These are phyloP conservation scores for Elephantulus edwardii DNA, from an alignment of 2,113 vertebrate species.

Conservation along the genomic window DNA sequence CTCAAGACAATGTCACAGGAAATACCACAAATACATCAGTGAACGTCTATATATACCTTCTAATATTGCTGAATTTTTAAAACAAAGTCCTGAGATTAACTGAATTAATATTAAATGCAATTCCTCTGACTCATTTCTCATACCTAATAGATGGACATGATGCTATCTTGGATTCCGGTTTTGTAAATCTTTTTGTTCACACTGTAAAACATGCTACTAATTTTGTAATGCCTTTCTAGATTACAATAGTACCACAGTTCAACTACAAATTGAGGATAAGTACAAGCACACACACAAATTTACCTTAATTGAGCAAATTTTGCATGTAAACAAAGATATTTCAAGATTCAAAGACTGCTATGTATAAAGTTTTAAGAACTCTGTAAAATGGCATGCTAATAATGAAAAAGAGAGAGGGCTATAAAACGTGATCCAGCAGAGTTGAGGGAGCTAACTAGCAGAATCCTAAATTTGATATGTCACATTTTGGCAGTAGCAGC, in stretches of 20 bases:
- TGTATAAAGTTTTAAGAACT: neutral
- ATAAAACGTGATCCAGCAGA: slow-evolving; percentile 38
- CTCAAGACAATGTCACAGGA: neutral
- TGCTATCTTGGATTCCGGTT: neutral
- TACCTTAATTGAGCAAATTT: neutral
- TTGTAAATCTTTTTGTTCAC: neutral
- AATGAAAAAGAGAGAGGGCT: neutral
- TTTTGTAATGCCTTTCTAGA: neutral
- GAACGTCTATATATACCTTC: neutral
- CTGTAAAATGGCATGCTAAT: slow-evolving; percentile 67
- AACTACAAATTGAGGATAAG: slow-evolving; percentile 41
- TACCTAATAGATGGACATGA: neutral
- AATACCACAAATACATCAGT: neutral
- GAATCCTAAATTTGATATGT: slow-evolving; percentile 67
- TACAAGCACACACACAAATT: neutral
- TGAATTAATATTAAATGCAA: neutral
- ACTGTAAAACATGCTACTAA: neutral
- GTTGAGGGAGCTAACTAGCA: slow-evolving; percentile 54
- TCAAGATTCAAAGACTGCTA: neutral
- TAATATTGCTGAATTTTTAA: neutral
- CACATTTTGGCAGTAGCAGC: slow-evolving; percentile 69
- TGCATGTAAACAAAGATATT: neutral
- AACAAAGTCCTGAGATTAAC: neutral
- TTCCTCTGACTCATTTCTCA: slow-evolving; percentile 21
- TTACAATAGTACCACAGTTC: neutral